Base-by-base conservation (phyloP, 2,113 vertebrate genomes). In the Rhagologus leucostigma region DNA sequence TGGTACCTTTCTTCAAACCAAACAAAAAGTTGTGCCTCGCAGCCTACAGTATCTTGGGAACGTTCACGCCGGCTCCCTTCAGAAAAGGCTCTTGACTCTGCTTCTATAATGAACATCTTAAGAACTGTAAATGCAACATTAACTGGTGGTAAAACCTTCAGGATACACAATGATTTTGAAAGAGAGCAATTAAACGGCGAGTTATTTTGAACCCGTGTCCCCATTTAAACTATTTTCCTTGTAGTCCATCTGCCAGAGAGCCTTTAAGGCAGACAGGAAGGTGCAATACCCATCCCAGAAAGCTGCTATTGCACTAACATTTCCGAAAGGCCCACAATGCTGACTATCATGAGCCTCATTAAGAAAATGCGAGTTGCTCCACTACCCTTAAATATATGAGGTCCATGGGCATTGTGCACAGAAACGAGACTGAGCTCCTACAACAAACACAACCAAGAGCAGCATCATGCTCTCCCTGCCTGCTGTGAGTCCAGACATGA, bases 171-270 rank as follows among this genome's bases (percentile, higher is more conserved):
- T 39, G 64, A 77, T 92, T 91, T 76, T 83, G 74, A 78, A 96
- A 93, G 84, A 70, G 68, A 60, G 56, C 30, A 69, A 94, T 93
- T 92, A 91, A 83, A 73, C 3, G 6, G 59, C 37, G 63, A 73
- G 89, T 95, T 96, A 87, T 89, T 92, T 62, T 94, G 94, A 97
- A 89, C 91, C 52, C 13, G 0, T 20, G 71, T 92, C 95, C 93
- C 90, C 69, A 35, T 29, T 59, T 92, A 53, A 65, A 96, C 90
- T 32, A 11, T 50, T 76, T 65, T 52, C 53, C 78, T 80, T 21
- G 62, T 3, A 69, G 90, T 63, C 91, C 95, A 87, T 96, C 95
- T 96, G 97, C 85, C 86, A 89, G 69, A 87, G 87, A 79, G 83
- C 83, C 92, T 93, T 83, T 47, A 68, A 93, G 92, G 95, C 93